Evolutionary conservation across 1,140 invertebrate species (phyloP).

Genomic region (Aphis gossypii): DNA sequence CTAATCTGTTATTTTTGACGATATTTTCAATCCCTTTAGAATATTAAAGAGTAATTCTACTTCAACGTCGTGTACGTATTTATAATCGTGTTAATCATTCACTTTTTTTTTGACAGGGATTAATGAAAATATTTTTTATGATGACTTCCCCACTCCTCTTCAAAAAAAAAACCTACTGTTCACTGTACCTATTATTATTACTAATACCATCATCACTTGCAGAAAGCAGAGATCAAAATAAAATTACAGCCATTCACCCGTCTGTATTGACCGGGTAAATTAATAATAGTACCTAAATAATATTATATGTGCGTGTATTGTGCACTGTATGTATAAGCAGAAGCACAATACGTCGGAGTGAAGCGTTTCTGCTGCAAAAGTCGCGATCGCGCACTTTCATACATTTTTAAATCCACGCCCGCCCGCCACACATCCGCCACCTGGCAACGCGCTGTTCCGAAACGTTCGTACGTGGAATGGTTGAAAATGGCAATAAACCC

Average conservation of each 20-base stretch:
- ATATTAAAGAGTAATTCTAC: not conserved
- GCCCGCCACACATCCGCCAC: not conserved
- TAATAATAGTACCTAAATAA: not conserved
- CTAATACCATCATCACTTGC: too few relatives aligned
- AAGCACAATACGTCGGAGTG: not conserved
- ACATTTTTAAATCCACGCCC: conserved; percentile 22
- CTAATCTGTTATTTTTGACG: not conserved
- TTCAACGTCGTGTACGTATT: too few relatives aligned
- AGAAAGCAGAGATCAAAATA: not conserved
- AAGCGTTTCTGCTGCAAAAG: not conserved
- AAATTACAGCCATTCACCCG: not conserved
- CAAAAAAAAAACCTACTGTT: not conserved
- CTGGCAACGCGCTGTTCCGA: not conserved
- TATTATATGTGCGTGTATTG: not conserved
- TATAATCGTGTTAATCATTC: not conserved
- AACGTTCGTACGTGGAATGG: conserved; percentile 38
- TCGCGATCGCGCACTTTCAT: conserved; percentile 24
- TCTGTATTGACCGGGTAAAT: not conserved
- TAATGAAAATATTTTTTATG: not conserved
- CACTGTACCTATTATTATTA: too few relatives aligned
- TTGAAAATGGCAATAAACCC: conserved; percentile 32
- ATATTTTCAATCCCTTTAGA: not conserved
- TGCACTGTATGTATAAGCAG: not conserved
- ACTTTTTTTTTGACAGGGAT: too few relatives aligned
- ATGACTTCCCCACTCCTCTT: too few relatives aligned